Base-by-base conservation (phyloP, 2,888 invertebrate species). In the Cerceris rybyensis region DNA sequence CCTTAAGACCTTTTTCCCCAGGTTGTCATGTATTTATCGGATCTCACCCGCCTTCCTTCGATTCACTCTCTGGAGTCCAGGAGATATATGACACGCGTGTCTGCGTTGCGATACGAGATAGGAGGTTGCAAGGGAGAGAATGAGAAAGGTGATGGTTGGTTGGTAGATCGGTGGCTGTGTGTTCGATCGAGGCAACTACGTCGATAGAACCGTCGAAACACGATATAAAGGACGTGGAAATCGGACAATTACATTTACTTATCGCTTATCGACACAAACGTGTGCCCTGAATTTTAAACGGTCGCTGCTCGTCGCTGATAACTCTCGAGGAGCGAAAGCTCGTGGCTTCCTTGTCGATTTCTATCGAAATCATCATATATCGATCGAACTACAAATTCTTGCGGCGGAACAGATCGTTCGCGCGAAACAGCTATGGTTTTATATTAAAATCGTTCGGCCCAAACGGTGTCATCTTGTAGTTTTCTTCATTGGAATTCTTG, bases 11-110 rank as follows among this genome's bases (percentile, higher is more conserved):
- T 4, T 28, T 28, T 28, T 28, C 28, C 4, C 2, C 28, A 28
- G 28, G 28, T 28, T 28, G 28, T 4, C 28, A 1, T 28, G 28
- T 4, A 28, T 28, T 28, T 28, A 28, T 28, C 28, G 4, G 28
- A 28, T 1, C 28, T 50, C 61, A 58, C 57, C 14, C 43, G 11
- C 52, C 17, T 52, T 52, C 67, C 61, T 43, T 42, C 43, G 63
- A 13, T 42, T 11, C 54, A 49, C 4, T 39, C 50, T 9, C 55
- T 42, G 49, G 11, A 55, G 28, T 14, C 41, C n/a, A 17, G 52
- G 17, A 28, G 54, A 81, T 71, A 75, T 63, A 80, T 71, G 55
- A 68, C 73, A 75, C 78, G 70, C 55, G 65, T 75, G 72, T 75
- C 68, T 65, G 61, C 54, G 59, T 55, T 49, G 11, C 71, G 66